Conservation (phyloP, 2,888 invertebrate species). For the Acheta domesticus region DNA sequence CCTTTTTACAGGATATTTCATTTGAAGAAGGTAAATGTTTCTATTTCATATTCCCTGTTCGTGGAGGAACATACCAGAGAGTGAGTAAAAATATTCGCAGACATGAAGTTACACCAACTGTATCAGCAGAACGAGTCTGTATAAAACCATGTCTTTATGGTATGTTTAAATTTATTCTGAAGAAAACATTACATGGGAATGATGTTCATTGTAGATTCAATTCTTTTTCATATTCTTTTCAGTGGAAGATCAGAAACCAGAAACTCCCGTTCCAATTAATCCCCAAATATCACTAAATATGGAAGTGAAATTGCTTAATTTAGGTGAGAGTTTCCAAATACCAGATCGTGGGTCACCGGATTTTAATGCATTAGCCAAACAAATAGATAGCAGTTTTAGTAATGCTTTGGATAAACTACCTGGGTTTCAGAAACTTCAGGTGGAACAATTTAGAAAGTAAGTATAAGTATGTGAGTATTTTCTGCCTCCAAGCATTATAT, state of each 20-base stretch:
- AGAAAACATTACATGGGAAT: too few relatives aligned
- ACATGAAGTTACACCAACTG: slow-evolving; percentile 67
- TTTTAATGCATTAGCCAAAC: slow-evolving; percentile 66
- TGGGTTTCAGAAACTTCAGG: slow-evolving; percentile 68
- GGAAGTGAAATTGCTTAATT: slow-evolving; percentile 67
- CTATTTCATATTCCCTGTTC: slow-evolving; percentile 82
- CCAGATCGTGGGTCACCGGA: slow-evolving; percentile 71
- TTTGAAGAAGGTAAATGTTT: slow-evolving; percentile 79
- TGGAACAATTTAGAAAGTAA: slow-evolving; percentile 64
- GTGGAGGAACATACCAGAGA: slow-evolving; percentile 76
- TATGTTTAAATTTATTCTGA: slow-evolving; percentile 43
- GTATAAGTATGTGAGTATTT: slow-evolving; percentile 31
- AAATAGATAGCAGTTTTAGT: slow-evolving; percentile 62
- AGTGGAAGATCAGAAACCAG: slow-evolving; percentile 24
- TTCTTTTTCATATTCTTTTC: slow-evolving; percentile 1
- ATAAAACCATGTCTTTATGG: slow-evolving; percentile 78
- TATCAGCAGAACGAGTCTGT: slow-evolving; percentile 75
- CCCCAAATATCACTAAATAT: slow-evolving; percentile 67
- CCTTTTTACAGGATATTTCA: slow-evolving; percentile 62
- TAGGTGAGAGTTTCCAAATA: slow-evolving; percentile 72
- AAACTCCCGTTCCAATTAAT: slow-evolving; percentile 55
- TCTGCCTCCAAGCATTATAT: too few relatives aligned
- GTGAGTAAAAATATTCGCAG: slow-evolving; percentile 83
- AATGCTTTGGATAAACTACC: slow-evolving; percentile 60
- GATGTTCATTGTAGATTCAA: background rate